Percentiles rank a stretch among this genome's conserved stretches.
phyloP scores from a whole-genome alignment of 2,113 vertebrate species.

The Anthoscopus minutus region DNA sequence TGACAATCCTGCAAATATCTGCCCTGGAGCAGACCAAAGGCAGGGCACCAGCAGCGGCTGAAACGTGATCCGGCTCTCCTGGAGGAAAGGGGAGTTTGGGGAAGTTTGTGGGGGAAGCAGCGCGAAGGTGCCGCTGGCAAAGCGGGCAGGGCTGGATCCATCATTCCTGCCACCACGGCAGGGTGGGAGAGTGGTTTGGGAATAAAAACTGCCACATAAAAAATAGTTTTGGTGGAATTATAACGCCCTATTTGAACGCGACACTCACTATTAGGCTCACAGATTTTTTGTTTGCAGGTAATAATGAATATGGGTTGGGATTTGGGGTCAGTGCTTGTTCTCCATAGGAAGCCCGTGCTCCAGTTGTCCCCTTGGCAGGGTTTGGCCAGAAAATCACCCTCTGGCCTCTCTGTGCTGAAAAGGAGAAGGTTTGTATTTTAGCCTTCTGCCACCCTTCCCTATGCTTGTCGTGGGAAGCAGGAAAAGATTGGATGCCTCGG shows the following conservation, averaged over 20 bases:
- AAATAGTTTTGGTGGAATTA: not conserved
- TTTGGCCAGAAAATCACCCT: not conserved
- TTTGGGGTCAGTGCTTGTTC: not conserved
- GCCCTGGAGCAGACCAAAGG: not conserved
- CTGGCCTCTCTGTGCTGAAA: too few species aligned
- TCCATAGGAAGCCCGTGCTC: not conserved
- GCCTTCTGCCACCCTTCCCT: not conserved
- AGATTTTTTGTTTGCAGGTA: not conserved
- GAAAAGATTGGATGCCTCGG: not conserved
- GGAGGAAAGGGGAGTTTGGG: not conserved
- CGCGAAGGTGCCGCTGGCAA: accelerated
- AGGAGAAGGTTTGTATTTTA: not conserved
- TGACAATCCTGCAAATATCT: not conserved
- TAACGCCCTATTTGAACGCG: not conserved
- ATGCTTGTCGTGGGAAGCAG: accelerated
- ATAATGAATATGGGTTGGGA: not conserved
- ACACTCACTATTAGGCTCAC: not conserved
- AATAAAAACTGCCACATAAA: not conserved
- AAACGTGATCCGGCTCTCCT: not conserved
- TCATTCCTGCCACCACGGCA: not conserved
- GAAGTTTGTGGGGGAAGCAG: not conserved
- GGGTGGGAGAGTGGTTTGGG: not conserved
- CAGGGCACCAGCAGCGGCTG: accelerated
- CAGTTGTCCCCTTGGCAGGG: not conserved
- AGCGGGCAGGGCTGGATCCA: not conserved